A percentile compares a stretch with the other conserved stretches of the same genome.
Conservation (phyloP, 2,888 invertebrate species). For the Dexiosoma caninum region DNA sequence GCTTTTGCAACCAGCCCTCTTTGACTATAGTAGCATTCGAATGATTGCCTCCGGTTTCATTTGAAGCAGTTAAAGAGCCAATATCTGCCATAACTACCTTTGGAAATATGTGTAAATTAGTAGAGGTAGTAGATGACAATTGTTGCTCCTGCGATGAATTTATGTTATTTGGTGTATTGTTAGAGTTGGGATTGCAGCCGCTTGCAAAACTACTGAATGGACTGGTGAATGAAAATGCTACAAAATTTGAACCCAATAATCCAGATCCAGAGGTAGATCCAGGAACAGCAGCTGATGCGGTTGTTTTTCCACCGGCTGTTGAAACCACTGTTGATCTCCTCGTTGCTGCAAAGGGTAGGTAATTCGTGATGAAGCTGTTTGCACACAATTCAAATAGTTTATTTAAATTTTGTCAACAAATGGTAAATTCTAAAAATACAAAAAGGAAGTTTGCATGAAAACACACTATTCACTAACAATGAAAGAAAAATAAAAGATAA, state of each 20-base stretch:
- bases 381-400: background rate
- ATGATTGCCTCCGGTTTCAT: constrained; percentile 66
- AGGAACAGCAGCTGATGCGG: constrained; percentile 60
- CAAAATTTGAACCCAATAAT: constrained; percentile 65
- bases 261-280: constrained; percentile 66
- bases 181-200: constrained; percentile 40
- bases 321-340: constrained; percentile 75
- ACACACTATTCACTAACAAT: too few relatives aligned
- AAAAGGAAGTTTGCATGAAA: too few relatives aligned
- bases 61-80: constrained; percentile 59
- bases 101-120: constrained; percentile 41
- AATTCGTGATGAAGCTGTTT: constrained; percentile 73
- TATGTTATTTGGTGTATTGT: constrained; percentile 46
- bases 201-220: constrained; percentile 59
- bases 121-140: constrained; percentile 26
- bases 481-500: too few relatives aligned
- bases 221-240: constrained; percentile 61
- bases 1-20: constrained; percentile 97
- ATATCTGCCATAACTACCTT: constrained; percentile 57
- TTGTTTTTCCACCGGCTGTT: constrained; percentile 67
- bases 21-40: constrained; percentile 83
- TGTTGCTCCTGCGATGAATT: constrained; percentile 15
- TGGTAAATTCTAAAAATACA: constrained; percentile 1
- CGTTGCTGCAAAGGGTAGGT: constrained; percentile 69
- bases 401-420: background rate